Conservation (phyloP, 2,797 vertebrate genomes). For the Mycteria americana region DNA sequence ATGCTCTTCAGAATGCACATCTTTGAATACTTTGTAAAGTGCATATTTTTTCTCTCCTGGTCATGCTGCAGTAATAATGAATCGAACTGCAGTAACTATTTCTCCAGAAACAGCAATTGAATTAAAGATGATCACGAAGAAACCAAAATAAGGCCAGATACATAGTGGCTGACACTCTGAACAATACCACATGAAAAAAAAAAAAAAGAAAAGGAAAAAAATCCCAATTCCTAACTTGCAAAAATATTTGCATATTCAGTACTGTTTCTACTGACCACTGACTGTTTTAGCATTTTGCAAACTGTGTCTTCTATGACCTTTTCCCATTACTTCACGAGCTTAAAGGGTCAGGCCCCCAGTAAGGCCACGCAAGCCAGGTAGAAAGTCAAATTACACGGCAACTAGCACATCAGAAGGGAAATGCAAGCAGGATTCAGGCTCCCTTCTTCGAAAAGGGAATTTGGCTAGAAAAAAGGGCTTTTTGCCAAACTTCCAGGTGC, state of each 20-base stretch:
- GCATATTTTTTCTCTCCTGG: neutral
- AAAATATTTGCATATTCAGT: neutral
- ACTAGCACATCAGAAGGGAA: neutral
- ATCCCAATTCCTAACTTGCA: neutral
- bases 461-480: neutral
- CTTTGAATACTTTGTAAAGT: neutral
- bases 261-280: neutral
- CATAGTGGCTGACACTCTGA: neutral
- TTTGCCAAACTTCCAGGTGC: neutral
- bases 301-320: neutral
- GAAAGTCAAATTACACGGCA: neutral
- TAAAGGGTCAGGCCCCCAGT: neutral
- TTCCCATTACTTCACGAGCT: neutral
- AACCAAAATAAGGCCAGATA: neutral
- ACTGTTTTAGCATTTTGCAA: neutral
- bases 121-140: neutral
- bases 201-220: too few species aligned
- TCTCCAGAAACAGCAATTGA: neutral
- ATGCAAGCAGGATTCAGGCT: neutral
- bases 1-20: neutral
- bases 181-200: neutral
- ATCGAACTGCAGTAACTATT: neutral
- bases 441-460: neutral
- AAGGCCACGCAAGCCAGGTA: neutral
- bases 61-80: neutral